Evolutionary conservation across 2,888 invertebrate genomes (phyloP), one percentile per base, ranked within the genome.

Genomic region (Cryptocephalus primarius): DNA sequence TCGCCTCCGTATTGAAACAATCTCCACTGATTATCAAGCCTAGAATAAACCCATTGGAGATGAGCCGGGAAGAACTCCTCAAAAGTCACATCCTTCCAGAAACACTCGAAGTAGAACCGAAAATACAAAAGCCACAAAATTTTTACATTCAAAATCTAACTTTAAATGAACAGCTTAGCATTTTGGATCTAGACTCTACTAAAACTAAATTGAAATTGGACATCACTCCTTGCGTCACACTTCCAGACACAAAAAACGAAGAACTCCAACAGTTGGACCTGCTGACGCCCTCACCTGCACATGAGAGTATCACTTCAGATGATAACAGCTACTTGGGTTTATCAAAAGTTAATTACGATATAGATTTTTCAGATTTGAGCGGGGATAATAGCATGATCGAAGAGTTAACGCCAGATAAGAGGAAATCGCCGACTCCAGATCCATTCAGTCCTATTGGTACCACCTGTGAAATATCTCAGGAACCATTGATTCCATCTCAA

Each of bases 331-430:
- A 79, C 33, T 75, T 80, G 10, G 81, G 81, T 0, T 64, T 85
- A 31, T 78, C 80, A 22, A 81, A 82, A 58, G 78, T 86, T 10
- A 85, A 85, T 63, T 86, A 86, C 54, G 85, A 86, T 55, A 83
- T 85, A 46, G 85, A 85, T 64, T 70, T 85, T 48, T 85, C 85
- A 3, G 86, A 85, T 65, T 70, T 82, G 38, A 85, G 84, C 57
- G 82, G 77, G 0, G 85, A 85, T 8, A 84, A 83, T 59, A 84
- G 83, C 54, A 71, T 78, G 22, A 79, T 79, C 0, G 85, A 84
- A 33, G 73, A 72, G 50, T 51, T 69, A 38, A 68, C 69, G 3
- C 66, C 68, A 6, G 68, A 68, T 45, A 67, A 67, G 52, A 44
- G 60, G 33, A 62, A 60, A 48, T 61, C 64, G 2, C 60, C 61